Base-by-base conservation (phyloP, 2,888 invertebrate genomes). In the Ochropleura leucogaster region DNA sequence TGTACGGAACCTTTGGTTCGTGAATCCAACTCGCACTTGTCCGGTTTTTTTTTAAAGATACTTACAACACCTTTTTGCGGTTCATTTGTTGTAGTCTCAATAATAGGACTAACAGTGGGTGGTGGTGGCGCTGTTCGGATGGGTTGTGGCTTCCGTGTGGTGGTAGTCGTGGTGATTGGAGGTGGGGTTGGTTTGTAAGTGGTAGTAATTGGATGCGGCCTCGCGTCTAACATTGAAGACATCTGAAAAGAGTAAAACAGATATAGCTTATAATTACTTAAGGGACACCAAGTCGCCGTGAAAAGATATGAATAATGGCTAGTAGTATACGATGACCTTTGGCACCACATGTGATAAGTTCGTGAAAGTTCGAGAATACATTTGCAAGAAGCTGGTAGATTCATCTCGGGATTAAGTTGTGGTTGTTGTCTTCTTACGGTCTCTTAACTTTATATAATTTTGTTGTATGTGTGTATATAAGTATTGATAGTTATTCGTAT, bases 171-270 rank as follows among this genome's bases (percentile, higher is more conserved):
- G 8, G 44, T 64, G 7, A n/a, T 74, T 8, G 59, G 53, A 3
- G 51, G 20, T 1, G 40, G 49, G 9, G 79, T 42, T 62, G 72
- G 62, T 9, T 12, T 9, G 12, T 65, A 73, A 1, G 60, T 66
- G 7, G 60, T 60, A 46, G 74, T 64, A 42, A 12, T 53, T 30
- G 71, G n/a, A 8, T n/a, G 44, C 0, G 53, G 14, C 5, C 55
- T 62, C 7, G 30, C 12, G 10, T 80, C 80, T 14, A 80, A 51
- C n/a, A 82, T 7, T 7, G 80, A 82, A 42, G 82, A 63, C 78
- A 80, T 80, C 85, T 72, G 63, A 8, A 55, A 67, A 66, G 14
- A 73, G 3, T 49, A 10, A 46, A 14, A 46, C 1, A 42, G 9
- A 12, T 44, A 62, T 44, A 44, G 5, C 1, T 42, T 60, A 42